These are phyloP conservation scores for Dryomyza anilis DNA, from an alignment of 2,888 invertebrate species.

Conservation along the genomic window DNA sequence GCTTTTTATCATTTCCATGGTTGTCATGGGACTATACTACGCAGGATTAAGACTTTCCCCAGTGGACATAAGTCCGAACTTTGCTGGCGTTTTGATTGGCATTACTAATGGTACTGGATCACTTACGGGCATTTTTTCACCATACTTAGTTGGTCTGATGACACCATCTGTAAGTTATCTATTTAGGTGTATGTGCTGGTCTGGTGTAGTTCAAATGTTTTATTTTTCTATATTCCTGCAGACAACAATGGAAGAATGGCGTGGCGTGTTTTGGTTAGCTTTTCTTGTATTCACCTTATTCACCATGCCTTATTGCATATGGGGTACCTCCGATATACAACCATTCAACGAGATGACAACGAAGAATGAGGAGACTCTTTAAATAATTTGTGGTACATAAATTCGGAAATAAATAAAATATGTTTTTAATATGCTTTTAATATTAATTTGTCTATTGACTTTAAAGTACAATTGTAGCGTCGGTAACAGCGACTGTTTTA, in stretches of 20 bases:
- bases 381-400: too few species aligned
- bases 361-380: too few species aligned
- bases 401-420: too few species aligned
- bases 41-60: slow-evolving; percentile 70
- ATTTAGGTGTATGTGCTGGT: too few species aligned
- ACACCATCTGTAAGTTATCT: slow-evolving; percentile 66
- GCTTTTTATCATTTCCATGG: slow-evolving; percentile 68
- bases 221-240: slow-evolving; percentile 46
- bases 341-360: slow-evolving; percentile 81
- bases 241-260: slow-evolving; percentile 74
- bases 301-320: slow-evolving; percentile 71
- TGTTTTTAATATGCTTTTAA: too few species aligned
- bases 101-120: slow-evolving; percentile 73
- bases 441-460: too few species aligned
- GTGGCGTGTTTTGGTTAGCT: slow-evolving; percentile 80
- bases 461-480: too few species aligned
- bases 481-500: too few species aligned
- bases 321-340: slow-evolving; percentile 76
- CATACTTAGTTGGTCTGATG: slow-evolving; percentile 69
- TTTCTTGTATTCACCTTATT: slow-evolving; percentile 71
- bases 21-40: slow-evolving; percentile 73
- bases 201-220: too few species aligned
- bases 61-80: slow-evolving; percentile 70
- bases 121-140: slow-evolving; percentile 70
- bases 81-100: slow-evolving; percentile 70